Evolutionary conservation across 2,113 vertebrate species (phyloP), one percentile per base, ranked within the genome.

Genomic region (Noturus placidus): DNA sequence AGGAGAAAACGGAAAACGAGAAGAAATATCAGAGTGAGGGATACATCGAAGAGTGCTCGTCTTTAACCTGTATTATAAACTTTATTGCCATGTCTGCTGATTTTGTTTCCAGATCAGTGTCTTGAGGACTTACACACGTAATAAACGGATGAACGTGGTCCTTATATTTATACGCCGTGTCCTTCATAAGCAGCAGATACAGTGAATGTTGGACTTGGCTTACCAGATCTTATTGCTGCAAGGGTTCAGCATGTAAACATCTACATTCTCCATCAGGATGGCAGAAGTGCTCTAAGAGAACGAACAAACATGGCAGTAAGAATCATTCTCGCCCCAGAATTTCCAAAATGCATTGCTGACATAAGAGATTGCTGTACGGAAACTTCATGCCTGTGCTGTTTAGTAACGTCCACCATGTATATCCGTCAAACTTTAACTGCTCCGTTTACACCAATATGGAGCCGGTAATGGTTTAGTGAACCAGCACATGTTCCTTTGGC

Each of bases 181-280:
- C 19, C 27, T 30, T 54, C 6, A 30, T 50, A 38, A 52, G 63
- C n/a, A 27, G 35, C 5, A 30, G 1, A 65, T 30, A 72, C 42
- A 52, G 50, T n/a, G 35, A 30, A 25, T 8, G 19, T 13, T 35
- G 35, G 57, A 22, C 9, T 38, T 10, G 54, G 84, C 96, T 91
- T 93, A 99, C 98, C 98, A 99, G 91, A 99, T 97, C 95, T 99
- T 99, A 90, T 97, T 97, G 92, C 98, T 99, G 91, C 98, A 99
- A 52, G 98, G 98, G 91, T 99, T 99, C 86, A 99, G 92, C 98
- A 99, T 99, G 92, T 99, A 99, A 88, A 99, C 92, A 89, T 99
- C 98, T 96, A 98, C 99, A 86, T 99, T 99, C 93, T 99, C 98
- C 94, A 96, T 98, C 91, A 99, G 90, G 94, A 99, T 98, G 89